Evolutionary conservation across 2,797 vertebrate genomes (phyloP).

Genomic region (Leptatherina wallacei): DNA sequence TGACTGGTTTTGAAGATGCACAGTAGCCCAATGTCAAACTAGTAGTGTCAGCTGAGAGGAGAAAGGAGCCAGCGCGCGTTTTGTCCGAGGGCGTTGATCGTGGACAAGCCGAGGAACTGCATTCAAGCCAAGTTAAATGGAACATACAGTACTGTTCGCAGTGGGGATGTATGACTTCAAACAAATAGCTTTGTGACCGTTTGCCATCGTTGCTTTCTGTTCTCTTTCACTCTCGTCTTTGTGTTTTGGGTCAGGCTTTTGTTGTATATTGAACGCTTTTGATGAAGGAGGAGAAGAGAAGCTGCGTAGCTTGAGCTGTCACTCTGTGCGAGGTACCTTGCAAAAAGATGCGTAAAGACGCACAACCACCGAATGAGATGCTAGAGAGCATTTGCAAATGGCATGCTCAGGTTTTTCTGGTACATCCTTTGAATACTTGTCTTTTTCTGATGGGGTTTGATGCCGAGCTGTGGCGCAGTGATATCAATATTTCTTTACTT

Average conservation of each 20-base stretch:
- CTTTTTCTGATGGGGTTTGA: constrained; percentile 4
- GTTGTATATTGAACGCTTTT: constrained; percentile 50
- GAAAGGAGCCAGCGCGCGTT: constrained; percentile 80
- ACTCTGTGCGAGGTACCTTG: constrained; percentile 52
- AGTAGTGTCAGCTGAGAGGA: constrained; percentile 71
- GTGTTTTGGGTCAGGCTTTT: constrained; percentile 42
- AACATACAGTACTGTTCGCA: constrained; percentile 72
- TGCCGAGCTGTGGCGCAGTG: constrained; percentile 63
- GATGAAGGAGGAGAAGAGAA: constrained; percentile 68
- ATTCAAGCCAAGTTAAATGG: constrained; percentile 78
- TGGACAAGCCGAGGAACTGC: constrained; percentile 81
- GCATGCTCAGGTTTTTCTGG: not conserved
- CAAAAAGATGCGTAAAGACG: constrained; percentile 65
- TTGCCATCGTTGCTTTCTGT: constrained; percentile 39
- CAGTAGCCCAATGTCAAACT: constrained; percentile 65
- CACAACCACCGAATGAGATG: constrained; percentile 35
- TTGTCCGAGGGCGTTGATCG: constrained; percentile 82
- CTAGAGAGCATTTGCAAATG: constrained; percentile 10
- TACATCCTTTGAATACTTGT: not conserved
- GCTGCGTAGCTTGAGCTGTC: constrained; percentile 53
- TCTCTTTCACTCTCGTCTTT: constrained; percentile 38
- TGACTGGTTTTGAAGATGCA: constrained; percentile 54
- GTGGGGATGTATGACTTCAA: constrained; percentile 78
- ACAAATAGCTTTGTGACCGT: constrained; percentile 61
- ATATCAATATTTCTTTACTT: constrained; percentile 60